Conservation (phyloP, 2,797 vertebrate genomes). For the Betta splendens region DNA sequence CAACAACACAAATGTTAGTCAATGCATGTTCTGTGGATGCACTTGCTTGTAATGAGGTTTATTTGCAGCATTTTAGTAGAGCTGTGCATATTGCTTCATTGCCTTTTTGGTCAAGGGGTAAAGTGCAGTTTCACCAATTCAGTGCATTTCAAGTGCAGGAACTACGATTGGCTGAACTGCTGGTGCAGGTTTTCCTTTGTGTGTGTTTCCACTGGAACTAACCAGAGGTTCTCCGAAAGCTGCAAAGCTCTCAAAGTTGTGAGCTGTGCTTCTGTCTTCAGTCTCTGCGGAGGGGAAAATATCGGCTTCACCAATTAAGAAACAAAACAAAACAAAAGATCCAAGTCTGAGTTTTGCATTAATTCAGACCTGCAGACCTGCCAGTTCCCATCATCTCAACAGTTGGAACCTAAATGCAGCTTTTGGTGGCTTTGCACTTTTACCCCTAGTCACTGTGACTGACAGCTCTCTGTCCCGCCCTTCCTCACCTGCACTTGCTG, state of each 20-base stretch:
- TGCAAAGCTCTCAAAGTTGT: not conserved
- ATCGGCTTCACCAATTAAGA: too few species aligned
- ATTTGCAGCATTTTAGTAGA: not conserved
- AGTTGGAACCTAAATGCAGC: not conserved
- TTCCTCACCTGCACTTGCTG: slow-evolving; percentile 58
- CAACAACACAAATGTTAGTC: too few species aligned
- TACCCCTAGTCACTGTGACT: slow-evolving; percentile 68
- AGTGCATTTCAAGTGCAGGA: too few species aligned
- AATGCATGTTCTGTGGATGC: too few species aligned
- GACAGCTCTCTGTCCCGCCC: slow-evolving; percentile 58
- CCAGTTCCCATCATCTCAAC: too few species aligned
- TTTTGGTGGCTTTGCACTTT: slow-evolving; percentile 28
- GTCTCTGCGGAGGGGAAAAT: too few species aligned
- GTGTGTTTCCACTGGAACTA: not conserved
- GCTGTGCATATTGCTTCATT: slow-evolving; percentile 14
- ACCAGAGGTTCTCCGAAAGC: not conserved
- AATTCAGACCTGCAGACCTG: too few species aligned
- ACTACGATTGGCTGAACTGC: not conserved
- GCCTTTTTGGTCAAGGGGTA: slow-evolving; percentile 22
- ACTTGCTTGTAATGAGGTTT: not conserved
- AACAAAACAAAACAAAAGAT: too few species aligned
- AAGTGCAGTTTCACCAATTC: slow-evolving; percentile 18
- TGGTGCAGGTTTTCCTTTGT: not conserved
- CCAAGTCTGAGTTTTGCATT: too few species aligned
- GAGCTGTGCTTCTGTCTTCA: too few species aligned